Evolutionary conservation across 1,140 invertebrate genomes (phyloP).

Genomic region (Mylabris phalerata): DNA sequence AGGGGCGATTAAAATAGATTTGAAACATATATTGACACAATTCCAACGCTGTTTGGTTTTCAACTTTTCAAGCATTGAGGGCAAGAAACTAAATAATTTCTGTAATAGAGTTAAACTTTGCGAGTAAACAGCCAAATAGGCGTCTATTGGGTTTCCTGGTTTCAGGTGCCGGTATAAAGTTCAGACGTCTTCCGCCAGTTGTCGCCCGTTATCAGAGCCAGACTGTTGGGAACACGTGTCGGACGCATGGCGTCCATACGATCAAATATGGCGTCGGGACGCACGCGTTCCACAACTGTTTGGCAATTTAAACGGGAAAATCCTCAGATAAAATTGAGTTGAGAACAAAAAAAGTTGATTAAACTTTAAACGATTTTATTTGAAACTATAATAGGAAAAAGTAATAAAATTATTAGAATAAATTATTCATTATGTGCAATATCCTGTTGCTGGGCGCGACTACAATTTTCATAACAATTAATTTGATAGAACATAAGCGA

Average conservation of each 20-base stretch:
- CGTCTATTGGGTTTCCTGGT: neutral
- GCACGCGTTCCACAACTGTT: neutral
- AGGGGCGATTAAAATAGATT: neutral
- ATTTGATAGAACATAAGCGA: too few species aligned
- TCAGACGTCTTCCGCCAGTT: neutral
- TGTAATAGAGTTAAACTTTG: neutral
- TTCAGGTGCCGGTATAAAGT: neutral
- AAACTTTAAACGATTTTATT: neutral
- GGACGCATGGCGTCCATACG: constrained; percentile 10
- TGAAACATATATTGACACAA: neutral
- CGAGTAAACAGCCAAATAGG: neutral
- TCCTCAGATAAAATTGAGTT: neutral
- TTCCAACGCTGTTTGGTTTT: neutral
- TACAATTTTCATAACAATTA: too few species aligned
- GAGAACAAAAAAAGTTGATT: neutral
- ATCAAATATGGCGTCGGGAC: constrained; percentile 8
- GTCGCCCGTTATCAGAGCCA: constrained; percentile 5
- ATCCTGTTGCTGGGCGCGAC: too few species aligned
- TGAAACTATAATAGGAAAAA: neutral
- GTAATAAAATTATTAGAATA: too few species aligned
- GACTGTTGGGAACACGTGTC: constrained; percentile 5
- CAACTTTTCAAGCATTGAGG: neutral
- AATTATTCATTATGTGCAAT: too few species aligned
- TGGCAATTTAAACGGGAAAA: neutral
- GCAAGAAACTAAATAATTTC: neutral